Evolutionary conservation across 2,113 vertebrate genomes (phyloP).

Genomic region (Manacus vitellinus): DNA sequence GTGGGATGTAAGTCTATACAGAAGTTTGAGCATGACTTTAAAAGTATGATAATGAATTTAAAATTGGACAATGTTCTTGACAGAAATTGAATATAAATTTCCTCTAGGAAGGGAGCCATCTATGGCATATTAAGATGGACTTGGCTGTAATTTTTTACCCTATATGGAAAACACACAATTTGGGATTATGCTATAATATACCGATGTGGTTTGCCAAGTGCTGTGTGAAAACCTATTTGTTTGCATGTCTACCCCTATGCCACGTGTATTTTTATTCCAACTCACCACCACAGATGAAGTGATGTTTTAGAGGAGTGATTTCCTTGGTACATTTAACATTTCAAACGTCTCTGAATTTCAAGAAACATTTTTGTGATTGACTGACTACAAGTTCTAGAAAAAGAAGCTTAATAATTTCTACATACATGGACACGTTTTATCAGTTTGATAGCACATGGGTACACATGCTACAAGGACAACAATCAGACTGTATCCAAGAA

Average conservation of each 20-base stretch:
- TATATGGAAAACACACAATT: background rate
- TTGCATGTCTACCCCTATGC: background rate
- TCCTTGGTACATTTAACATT: background rate
- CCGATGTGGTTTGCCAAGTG: accelerated
- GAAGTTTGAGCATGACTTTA: background rate
- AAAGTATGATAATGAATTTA: background rate
- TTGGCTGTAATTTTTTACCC: background rate
- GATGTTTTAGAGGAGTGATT: background rate
- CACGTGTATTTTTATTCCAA: background rate
- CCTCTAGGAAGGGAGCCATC: background rate
- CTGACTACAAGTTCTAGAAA: background rate
- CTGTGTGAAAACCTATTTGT: background rate
- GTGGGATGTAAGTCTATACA: background rate
- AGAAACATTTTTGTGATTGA: background rate
- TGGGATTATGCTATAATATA: background rate
- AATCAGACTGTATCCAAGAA: too few relatives aligned
- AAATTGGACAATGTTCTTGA: background rate
- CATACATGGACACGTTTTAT: background rate
- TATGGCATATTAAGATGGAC: background rate
- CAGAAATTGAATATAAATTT: background rate
- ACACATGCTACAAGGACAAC: accelerated
- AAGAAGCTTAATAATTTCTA: background rate
- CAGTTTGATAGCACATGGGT: background rate
- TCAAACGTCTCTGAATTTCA: background rate
- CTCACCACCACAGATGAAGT: accelerated